Evolutionary conservation across 2,888 invertebrate genomes (phyloP), one percentile per base, ranked within the genome.

Genomic region (Psococerastis gibbosa): DNA sequence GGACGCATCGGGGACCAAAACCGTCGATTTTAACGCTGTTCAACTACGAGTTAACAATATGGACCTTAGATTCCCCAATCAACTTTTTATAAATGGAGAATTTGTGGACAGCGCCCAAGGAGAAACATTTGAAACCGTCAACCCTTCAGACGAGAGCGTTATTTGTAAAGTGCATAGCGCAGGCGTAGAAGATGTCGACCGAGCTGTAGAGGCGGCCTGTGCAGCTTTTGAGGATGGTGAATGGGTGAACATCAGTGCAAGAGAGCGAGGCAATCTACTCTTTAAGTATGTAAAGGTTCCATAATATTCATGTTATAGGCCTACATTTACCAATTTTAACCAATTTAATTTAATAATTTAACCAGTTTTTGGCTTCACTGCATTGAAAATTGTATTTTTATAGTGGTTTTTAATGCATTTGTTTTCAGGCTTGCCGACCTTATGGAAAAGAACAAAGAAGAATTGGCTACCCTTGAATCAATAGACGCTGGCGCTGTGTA

Each of bases 401-500:
- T n/a, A n/a, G n/a, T n/a, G n/a, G n/a, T n/a, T n/a, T n/a, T n/a
- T n/a, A n/a, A n/a, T n/a, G n/a, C n/a, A n/a, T n/a, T n/a, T n/a
- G n/a, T 23, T 49, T 51, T 43, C 55, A 87, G 83, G 59, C 63
- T 95, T 51, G 95, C 95, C 1, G 91, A 95, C 56, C 63, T 95
- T 47, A 92, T 97, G 92, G 89, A 94, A 49, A 66, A 84, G 54
- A 80, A 92, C 60, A 87, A 85, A 57, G 92, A 94, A 58, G 94
- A 97, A 57, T 61, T 97, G 51, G 95, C 95, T 0, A 94, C 92
- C 0, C 75, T 97, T 17, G 95, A 97, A 58, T 75, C 81, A 0
- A 69, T 94, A 1, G 95, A 95, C 62, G 89, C 91, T 0, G 95
- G 95, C 1, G 95, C 95, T 0, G 95, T 97, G 0, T 97, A 95